Evolutionary conservation across 2,888 invertebrate genomes (phyloP).

Genomic region (Stratiomys singularior): DNA sequence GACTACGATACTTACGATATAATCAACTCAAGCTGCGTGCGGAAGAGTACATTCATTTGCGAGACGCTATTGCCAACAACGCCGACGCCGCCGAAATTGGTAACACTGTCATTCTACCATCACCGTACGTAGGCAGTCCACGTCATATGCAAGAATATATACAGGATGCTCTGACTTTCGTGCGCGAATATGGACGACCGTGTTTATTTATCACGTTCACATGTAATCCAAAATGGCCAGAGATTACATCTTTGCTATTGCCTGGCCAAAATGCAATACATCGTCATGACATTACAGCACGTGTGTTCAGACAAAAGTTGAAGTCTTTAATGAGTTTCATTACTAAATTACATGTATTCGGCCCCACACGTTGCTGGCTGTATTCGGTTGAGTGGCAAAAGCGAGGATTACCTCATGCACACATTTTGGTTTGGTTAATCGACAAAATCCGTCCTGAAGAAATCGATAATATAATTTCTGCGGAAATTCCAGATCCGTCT

Average conservation of each 20-base stretch:
- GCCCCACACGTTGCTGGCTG: too few species aligned
- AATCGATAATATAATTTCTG: conserved; percentile 18
- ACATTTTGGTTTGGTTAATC: too few species aligned
- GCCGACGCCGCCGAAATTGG: conserved; percentile 34
- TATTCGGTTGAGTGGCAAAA: too few species aligned
- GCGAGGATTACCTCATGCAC: too few species aligned
- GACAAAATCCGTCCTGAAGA: too few species aligned
- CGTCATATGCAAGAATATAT: conserved; percentile 61
- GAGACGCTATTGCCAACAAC: conserved; percentile 1
- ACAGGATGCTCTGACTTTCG: conserved; percentile 61
- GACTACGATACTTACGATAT: conserved; percentile 2
- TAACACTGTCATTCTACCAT: conserved; percentile 55
- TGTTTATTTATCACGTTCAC: too few species aligned
- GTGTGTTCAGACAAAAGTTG: conserved; percentile 47
- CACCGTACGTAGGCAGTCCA: conserved; percentile 58
- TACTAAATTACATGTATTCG: conserved; percentile 47
- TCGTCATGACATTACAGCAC: conserved; percentile 48
- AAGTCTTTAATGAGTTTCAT: conserved; percentile 49
- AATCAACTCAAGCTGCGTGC: neutral
- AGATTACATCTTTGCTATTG: conserved; percentile 47
- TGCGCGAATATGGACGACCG: neutral
- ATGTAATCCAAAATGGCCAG: neutral
- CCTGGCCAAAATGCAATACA: conserved; percentile 49
- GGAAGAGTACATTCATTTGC: too few species aligned
- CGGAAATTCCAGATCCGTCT: too few species aligned